Conservation (phyloP, 2,113 vertebrate genomes). For the Carassius carassius region DNA sequence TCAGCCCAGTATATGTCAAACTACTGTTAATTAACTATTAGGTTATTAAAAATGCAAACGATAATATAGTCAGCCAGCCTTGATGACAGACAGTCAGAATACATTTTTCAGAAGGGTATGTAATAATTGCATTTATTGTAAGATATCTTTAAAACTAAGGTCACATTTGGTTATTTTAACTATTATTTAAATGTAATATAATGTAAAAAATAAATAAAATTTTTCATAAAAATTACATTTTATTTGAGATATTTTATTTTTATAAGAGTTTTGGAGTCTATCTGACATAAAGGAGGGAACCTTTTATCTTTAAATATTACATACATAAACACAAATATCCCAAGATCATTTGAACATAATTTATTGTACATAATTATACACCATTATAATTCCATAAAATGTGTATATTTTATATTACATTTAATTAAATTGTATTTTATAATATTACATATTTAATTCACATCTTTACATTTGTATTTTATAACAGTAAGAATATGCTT, state of each 20-base stretch:
- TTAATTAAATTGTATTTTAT: not conserved
- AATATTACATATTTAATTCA: not conserved
- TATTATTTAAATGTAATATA: not conserved
- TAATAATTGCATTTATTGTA: slow-evolving; percentile 3
- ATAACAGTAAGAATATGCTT: not conserved
- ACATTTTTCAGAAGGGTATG: not conserved
- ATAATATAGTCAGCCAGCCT: not conserved
- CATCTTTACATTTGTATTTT: not conserved
- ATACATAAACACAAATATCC: not conserved
- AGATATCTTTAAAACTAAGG: not conserved
- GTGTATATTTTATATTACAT: not conserved
- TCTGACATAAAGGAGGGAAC: not conserved
- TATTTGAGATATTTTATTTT: not conserved
- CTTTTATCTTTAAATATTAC: not conserved
- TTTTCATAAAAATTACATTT: not conserved
- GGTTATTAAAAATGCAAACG: not conserved
- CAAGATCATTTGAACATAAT: not conserved
- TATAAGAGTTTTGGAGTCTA: not conserved
- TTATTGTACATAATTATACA: not conserved
- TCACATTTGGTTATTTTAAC: not conserved
- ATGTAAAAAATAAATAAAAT: not conserved
- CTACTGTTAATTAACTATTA: not conserved
- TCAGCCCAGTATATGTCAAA: not conserved
- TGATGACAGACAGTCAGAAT: not conserved
- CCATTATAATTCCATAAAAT: not conserved